Evolutionary conservation across 2,888 invertebrate species (phyloP).

Genomic region (Bedellia somnulentella): DNA sequence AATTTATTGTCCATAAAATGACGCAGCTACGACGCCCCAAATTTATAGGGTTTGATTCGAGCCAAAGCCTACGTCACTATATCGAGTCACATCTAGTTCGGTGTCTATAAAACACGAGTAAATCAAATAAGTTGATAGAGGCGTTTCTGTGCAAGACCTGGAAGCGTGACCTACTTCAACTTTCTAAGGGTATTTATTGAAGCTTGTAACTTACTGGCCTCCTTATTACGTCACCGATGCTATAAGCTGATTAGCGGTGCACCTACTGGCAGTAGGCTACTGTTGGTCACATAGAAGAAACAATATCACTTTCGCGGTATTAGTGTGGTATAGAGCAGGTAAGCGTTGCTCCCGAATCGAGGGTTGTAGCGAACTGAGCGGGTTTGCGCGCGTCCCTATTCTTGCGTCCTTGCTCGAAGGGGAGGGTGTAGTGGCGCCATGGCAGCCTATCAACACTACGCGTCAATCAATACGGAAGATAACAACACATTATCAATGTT

Average conservation of each 20-base stretch:
- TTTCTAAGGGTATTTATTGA: constrained; percentile 11
- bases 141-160: constrained; percentile 37
- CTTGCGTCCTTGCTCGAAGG: constrained; percentile 52
- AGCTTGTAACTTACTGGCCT: constrained; percentile 26
- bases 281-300: constrained; percentile 17
- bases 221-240: constrained; percentile 21
- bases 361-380: constrained; percentile 42
- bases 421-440: constrained; percentile 39
- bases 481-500: constrained; percentile 21
- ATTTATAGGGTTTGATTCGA: constrained; percentile 9
- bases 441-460: constrained; percentile 39
- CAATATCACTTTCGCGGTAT: constrained; percentile 26
- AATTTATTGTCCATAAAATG: constrained; percentile 13
- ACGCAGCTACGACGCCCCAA: constrained; percentile 9
- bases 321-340: neutral
- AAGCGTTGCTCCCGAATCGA: constrained; percentile 1
- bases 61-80: no score
- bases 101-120: no score
- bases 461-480: constrained; percentile 59
- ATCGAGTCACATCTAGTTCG: no score
- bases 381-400: constrained; percentile 57
- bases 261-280: no score
- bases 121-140: neutral
- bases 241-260: constrained; percentile 39
- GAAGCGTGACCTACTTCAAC: constrained; percentile 46